phyloP scores from a whole-genome alignment of 2,113 vertebrate genomes.

The Ochotona curzoniae region DNA sequence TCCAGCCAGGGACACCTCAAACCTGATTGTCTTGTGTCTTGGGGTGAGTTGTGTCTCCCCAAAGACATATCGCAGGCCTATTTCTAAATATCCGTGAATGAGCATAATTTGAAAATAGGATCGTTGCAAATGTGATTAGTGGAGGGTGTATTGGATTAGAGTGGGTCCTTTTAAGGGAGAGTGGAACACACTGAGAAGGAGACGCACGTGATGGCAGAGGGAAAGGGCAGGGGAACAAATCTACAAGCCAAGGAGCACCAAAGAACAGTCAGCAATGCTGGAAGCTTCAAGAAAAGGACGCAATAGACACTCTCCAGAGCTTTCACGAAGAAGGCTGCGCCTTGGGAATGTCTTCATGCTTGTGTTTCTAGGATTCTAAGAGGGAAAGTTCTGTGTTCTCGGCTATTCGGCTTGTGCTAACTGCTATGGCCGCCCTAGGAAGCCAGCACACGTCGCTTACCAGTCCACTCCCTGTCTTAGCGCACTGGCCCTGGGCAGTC shows the following conservation, averaged over 20 bases:
- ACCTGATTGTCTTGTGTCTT: not conserved
- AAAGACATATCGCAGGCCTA: not conserved
- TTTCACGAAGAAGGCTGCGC: not conserved
- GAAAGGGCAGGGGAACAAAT: too few species aligned
- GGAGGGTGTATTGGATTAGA: not conserved
- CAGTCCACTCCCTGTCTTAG: too few species aligned
- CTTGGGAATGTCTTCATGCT: not conserved
- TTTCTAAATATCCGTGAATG: not conserved
- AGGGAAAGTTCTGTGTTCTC: not conserved
- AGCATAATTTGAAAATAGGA: not conserved
- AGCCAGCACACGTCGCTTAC: rapidly evolving
- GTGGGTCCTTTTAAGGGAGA: not conserved
- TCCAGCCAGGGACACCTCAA: not conserved
- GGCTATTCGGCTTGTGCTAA: not conserved
- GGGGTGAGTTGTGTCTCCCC: not conserved
- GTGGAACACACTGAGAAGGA: not conserved
- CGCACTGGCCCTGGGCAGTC: too few species aligned
- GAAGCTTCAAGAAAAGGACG: not conserved
- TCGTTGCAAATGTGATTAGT: not conserved
- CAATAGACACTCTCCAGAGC: not conserved
- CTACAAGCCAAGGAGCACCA: not conserved
- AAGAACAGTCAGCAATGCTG: not conserved
- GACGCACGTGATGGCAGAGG: not conserved
- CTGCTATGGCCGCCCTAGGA: not conserved
- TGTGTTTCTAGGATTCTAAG: not conserved